These are phyloP conservation scores for Bambusicola thoracicus DNA, from an alignment of 2,113 vertebrate species.

Conservation along the genomic window DNA sequence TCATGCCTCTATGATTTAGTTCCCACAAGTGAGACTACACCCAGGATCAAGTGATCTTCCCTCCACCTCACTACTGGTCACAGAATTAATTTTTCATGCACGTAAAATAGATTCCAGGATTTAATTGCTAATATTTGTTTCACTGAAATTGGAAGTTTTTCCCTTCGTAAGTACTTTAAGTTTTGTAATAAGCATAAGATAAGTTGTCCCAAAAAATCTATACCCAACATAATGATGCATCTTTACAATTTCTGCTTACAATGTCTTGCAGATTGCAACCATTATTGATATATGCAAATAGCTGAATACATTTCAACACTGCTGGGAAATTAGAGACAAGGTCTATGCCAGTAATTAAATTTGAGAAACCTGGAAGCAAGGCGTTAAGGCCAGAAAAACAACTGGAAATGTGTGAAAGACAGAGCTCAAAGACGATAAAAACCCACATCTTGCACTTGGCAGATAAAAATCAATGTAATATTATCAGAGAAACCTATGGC, in stretches of 20 bases:
- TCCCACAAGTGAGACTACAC: neutral
- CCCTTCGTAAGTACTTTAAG: neutral
- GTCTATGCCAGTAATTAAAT: neutral
- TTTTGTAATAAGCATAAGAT: neutral
- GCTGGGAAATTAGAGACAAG: neutral
- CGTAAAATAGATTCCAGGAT: neutral
- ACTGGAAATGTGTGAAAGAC: neutral
- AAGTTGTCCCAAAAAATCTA: neutral
- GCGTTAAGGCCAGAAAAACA: neutral
- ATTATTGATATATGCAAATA: neutral
- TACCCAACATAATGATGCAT: neutral
- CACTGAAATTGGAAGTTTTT: neutral
- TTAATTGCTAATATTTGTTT: neutral
- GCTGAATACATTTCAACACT: neutral
- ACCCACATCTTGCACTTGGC: neutral
- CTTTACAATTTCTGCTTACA: neutral
- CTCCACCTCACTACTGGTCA: neutral
- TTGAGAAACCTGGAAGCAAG: neutral
- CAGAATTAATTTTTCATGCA: neutral
- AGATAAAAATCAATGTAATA: neutral
- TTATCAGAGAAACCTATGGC: neutral
- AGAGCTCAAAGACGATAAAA: neutral
- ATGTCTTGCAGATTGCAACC: neutral
- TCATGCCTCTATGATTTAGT: neutral
- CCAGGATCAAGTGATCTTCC: neutral